Evolutionary conservation across 2,888 invertebrate genomes (phyloP).

Genomic region (Mesoligia furuncula): DNA sequence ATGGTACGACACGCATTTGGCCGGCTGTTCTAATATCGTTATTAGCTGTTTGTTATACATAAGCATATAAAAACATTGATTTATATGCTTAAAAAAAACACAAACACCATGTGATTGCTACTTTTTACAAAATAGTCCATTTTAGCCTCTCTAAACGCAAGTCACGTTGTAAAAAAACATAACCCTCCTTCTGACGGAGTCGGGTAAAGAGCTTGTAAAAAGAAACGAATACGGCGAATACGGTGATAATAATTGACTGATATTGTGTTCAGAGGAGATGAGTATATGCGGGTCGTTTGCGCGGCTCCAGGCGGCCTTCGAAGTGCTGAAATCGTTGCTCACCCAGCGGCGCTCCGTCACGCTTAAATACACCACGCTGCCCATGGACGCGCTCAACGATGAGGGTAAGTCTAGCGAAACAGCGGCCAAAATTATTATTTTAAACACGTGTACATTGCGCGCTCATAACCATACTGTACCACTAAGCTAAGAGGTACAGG

Average conservation of each 20-base stretch:
- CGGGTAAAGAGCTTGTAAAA: no score
- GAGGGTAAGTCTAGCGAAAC: constrained; percentile 77
- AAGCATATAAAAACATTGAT: no score
- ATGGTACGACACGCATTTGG: no score
- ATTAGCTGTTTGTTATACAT: background rate
- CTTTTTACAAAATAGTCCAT: background rate
- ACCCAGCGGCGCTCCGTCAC: constrained; percentile 61
- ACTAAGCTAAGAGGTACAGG: background rate
- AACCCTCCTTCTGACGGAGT: no score
- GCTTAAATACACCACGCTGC: constrained; percentile 83
- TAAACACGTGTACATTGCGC: background rate
- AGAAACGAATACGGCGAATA: background rate
- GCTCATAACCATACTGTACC: background rate
- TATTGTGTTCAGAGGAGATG: constrained; percentile 85
- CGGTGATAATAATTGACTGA: background rate
- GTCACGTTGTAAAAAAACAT: background rate
- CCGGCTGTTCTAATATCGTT: background rate
- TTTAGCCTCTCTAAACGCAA: background rate
- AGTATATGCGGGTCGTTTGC: constrained; percentile 92
- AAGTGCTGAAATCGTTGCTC: constrained; percentile 80
- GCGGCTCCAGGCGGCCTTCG: constrained; percentile 90
- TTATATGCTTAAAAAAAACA: background rate
- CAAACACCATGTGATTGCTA: background rate
- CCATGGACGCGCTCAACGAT: constrained; percentile 87
- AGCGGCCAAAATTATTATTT: background rate